Evolutionary conservation across 37 sponge, comb jelly and placozoan species (phyloP).

Genomic region (Hormiphora californensis): DNA sequence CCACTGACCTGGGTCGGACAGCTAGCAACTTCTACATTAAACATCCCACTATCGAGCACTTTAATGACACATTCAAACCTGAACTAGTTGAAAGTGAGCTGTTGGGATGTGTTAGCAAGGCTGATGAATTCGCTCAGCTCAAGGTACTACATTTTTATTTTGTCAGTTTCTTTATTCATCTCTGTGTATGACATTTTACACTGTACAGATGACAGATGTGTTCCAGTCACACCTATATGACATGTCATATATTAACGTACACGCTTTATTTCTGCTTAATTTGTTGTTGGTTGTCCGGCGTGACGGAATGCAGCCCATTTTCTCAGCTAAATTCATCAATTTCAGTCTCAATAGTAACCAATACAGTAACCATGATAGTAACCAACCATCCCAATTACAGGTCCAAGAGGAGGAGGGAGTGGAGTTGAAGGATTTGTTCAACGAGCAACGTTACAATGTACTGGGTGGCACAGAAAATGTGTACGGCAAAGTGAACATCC

Average conservation of each 20-base stretch:
- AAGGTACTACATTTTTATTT: conserved; percentile 62
- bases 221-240: neutral
- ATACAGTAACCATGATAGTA: no score
- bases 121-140: conserved; percentile 86
- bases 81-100: conserved; percentile 73
- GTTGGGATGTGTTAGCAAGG: conserved; percentile 74
- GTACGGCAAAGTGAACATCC: conserved; percentile 90
- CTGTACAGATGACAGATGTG: neutral
- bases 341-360: no score
- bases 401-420: conserved; percentile 87
- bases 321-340: no score
- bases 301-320: no score
- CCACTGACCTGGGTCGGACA: conserved; percentile 88
- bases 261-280: no score
- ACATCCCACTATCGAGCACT: conserved; percentile 77
- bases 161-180: neutral
- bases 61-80: conserved; percentile 71
- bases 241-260: neutral
- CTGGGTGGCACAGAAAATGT: conserved; percentile 79
- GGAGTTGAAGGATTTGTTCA: conserved; percentile 61
- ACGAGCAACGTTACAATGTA: conserved; percentile 58
- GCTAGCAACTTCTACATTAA: conserved; percentile 96
- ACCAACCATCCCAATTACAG: no score
- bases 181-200: neutral
- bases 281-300: no score